Evolutionary conservation across 37 sponge, comb jelly and placozoan species (phyloP), one percentile per base, ranked within the genome.

Genomic region (Beroe ovata): DNA sequence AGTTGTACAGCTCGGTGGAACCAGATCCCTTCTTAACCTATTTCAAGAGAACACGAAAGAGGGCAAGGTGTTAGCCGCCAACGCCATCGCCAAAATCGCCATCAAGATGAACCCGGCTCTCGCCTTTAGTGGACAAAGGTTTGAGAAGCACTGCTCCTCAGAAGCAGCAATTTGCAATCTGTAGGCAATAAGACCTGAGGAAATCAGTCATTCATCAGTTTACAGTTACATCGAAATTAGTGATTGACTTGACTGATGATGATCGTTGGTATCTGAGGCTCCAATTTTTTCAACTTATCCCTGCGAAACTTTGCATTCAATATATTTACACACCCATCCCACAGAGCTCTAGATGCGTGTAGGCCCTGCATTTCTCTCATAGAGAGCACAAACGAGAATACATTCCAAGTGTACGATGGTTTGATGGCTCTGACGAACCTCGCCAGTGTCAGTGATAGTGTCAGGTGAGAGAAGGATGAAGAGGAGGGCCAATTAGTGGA

Each of bases 371-470:
- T 77, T 21, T 77, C 84, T 19, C 47, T 77, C 4, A 77, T 77
- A 39, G 42, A 39, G 3, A 28, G 29, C 54, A 77, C 54, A 23
- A 77, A 77, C 22, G 28, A 77, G 28, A 77, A 77, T 35, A 77
- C 84, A 1, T 77, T 77, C 47, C 84, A 32, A 42, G 84, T 77
- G 11, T 77, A 40, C 84, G 84, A 77, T 36, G 84, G 84, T 36
- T 29, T 77, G 11, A 77, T 77, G 84, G 84, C 38, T 4, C 84
- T 77, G 4, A 77, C 84, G 0, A 77, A 77, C 54, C 84, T 77
- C 6, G 84, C 84, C 42, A 77, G 84, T 77, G 84, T 77, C 28
- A 77, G 84, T 40, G 84, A 77, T 36, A 77, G 84, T 77, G 84
- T 77, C 28, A 39, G 54, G 54, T 47, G 11, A 47, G 11, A n/a